These are phyloP conservation scores for Fratercula arctica DNA, from an alignment of 2,797 vertebrate species.

Conservation along the genomic window DNA sequence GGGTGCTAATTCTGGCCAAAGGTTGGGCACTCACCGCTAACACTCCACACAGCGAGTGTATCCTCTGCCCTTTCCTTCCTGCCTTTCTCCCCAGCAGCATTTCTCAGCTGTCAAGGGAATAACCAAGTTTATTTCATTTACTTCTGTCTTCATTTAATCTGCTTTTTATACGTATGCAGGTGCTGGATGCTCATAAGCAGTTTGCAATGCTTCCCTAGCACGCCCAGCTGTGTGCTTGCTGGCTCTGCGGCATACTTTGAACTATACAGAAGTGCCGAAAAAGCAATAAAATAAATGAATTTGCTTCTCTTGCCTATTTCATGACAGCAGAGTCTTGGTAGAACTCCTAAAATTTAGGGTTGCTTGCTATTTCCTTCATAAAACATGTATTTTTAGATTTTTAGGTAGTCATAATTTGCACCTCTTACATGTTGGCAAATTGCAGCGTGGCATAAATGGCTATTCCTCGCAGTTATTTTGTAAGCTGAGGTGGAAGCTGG, in stretches of 20 bases:
- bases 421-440: neutral
- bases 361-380: neutral
- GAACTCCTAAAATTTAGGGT: neutral
- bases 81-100: neutral
- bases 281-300: neutral
- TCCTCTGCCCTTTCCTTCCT: neutral
- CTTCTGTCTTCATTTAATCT: neutral
- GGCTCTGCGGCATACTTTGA: neutral
- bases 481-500: neutral
- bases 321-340: neutral
- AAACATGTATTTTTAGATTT: neutral
- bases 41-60: fast-evolving
- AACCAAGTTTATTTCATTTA: neutral
- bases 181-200: neutral
- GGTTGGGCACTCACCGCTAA: neutral
- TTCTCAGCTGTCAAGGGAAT: neutral
- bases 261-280: neutral
- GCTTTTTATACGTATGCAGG: neutral
- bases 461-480: neutral
- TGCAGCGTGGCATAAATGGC: neutral
- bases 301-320: neutral
- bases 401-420: neutral
- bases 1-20: neutral
- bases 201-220: neutral
- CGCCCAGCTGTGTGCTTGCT: neutral